Percentiles rank a stretch among this genome's conserved stretches.
phyloP scores from a whole-genome alignment of 1,140 invertebrate genomes.

The Procambarus clarkii region DNA sequence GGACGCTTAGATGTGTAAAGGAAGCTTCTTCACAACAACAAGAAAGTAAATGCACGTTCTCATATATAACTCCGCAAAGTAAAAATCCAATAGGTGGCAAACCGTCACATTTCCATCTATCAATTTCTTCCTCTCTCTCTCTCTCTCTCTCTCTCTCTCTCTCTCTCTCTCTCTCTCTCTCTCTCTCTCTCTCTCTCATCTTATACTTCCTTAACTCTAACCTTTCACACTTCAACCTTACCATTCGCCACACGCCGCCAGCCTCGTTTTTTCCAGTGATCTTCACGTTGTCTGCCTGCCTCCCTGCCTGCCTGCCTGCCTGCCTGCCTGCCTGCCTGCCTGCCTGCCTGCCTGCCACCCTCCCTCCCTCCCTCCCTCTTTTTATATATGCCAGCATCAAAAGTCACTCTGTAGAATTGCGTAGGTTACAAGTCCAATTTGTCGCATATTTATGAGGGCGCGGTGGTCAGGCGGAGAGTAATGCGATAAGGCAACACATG shows the following conservation, averaged over 20 bases:
- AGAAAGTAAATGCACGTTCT: too few species aligned
- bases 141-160: conserved; percentile 18
- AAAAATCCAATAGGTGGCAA: too few species aligned
- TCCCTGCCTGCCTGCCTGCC: background rate
- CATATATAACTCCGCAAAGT: too few species aligned
- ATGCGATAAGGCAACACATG: background rate
- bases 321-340: background rate
- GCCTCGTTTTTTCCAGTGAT: background rate
- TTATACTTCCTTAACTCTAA: background rate
- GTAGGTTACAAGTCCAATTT: background rate
- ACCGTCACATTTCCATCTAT: background rate
- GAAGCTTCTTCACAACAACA: too few species aligned
- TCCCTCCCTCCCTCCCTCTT: background rate
- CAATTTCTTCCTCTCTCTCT: background rate
- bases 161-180: background rate
- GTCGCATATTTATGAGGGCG: background rate
- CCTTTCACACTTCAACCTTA: background rate
- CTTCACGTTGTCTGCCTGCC: background rate
- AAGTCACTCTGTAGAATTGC: conserved; percentile 3
- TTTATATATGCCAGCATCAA: background rate
- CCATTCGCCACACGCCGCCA: too few species aligned
- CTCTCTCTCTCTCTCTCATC: background rate
- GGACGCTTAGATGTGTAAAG: too few species aligned
- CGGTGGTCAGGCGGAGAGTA: background rate
- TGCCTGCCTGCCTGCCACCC: background rate